Conservation (phyloP, 2,113 vertebrate genomes). For the Panthera tigris region DNA sequence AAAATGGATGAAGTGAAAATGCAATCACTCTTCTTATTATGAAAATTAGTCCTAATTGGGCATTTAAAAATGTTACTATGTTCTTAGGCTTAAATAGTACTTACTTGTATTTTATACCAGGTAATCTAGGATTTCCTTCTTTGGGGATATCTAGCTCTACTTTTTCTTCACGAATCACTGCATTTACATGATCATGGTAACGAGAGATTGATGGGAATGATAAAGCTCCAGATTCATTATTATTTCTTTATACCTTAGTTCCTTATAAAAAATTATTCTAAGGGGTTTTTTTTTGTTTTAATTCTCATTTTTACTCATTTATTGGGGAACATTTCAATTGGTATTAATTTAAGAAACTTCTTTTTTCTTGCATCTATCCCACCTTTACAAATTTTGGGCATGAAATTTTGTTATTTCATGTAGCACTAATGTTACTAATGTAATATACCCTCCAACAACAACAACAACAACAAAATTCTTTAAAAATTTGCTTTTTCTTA, state of each 20-base stretch:
- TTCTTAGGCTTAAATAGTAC: slow-evolving; percentile 50
- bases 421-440: background rate
- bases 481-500: background rate
- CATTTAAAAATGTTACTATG: slow-evolving; percentile 57
- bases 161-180: slow-evolving; percentile 92
- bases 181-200: slow-evolving; percentile 87
- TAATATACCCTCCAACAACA: background rate
- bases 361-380: background rate
- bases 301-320: slow-evolving; percentile 65
- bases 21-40: slow-evolving; percentile 59
- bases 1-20: slow-evolving; percentile 66
- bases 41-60: slow-evolving; percentile 42
- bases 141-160: slow-evolving; percentile 87
- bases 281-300: slow-evolving; percentile 83
- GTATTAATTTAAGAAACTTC: background rate
- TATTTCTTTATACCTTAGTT: slow-evolving; percentile 87
- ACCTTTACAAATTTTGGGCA: slow-evolving; percentile 19
- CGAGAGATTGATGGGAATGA: slow-evolving; percentile 79
- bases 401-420: slow-evolving; percentile 17
- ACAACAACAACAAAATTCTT: background rate
- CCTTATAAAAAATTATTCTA: slow-evolving; percentile 89
- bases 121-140: slow-evolving; percentile 83
- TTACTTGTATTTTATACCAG: slow-evolving; percentile 75
- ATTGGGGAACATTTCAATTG: slow-evolving; percentile 46
- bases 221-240: slow-evolving; percentile 84